A percentile compares a stretch with the other conserved stretches of the same genome.
Conservation (phyloP, 2,113 vertebrate species). For the Scopus umbretta region DNA sequence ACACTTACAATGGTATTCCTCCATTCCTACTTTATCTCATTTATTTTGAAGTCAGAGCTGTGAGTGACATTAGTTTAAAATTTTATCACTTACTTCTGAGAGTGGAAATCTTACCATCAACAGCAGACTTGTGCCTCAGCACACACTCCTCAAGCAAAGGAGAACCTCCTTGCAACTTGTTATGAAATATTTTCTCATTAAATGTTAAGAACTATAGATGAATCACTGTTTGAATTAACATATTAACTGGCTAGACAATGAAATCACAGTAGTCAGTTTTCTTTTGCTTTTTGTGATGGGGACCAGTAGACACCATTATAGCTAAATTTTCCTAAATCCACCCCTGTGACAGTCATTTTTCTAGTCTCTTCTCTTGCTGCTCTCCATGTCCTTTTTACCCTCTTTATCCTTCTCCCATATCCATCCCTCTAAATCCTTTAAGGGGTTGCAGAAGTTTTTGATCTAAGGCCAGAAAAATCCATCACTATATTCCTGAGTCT, state of each 20-base stretch:
- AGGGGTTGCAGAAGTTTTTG: neutral
- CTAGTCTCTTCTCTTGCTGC: neutral
- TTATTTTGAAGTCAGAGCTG: neutral
- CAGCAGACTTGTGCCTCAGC: neutral
- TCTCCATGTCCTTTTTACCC: neutral
- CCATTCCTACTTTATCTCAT: neutral
- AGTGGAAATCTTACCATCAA: neutral
- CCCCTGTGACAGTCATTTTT: neutral
- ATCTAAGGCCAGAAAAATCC: neutral
- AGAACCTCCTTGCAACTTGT: neutral
- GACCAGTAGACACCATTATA: neutral
- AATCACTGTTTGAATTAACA: neutral
- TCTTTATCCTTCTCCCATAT: neutral
- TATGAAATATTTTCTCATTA: neutral
- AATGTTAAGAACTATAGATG: neutral
- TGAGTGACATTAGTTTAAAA: neutral
- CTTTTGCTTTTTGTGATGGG: neutral
- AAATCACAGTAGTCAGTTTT: neutral
- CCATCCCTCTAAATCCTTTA: neutral
- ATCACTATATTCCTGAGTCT: neutral
- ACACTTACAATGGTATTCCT: neutral
- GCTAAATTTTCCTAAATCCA: neutral
- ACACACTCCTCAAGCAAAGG: neutral
- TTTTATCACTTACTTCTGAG: neutral
- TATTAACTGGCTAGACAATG: neutral